phyloP scores from a whole-genome alignment of 2,797 vertebrate species.

The Anomalospiza imberbis region DNA sequence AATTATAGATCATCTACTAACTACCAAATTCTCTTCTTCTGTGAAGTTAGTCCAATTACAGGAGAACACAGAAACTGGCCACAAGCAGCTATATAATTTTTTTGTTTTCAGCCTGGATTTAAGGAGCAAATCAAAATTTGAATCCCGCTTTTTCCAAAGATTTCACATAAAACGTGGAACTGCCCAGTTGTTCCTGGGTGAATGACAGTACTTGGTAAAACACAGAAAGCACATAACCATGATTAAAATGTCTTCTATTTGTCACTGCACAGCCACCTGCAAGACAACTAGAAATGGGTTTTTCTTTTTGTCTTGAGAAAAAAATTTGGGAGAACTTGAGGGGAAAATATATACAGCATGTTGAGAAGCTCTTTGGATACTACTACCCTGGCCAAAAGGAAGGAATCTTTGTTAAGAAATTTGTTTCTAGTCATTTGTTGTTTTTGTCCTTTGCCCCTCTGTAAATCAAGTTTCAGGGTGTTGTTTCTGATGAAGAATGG shows the following conservation, averaged over 20 bases:
- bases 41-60: background rate
- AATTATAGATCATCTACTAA: background rate
- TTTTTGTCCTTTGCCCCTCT: background rate
- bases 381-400: background rate
- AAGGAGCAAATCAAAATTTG: background rate
- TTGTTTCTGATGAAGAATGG: background rate
- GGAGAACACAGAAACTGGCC: background rate
- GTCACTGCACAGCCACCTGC: background rate
- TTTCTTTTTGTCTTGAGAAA: background rate
- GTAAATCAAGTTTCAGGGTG: background rate
- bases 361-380: background rate
- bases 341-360: background rate
- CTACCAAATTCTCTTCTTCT: background rate
- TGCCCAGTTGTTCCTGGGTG: background rate
- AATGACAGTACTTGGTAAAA: background rate
- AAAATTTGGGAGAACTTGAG: background rate
- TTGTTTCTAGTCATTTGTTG: background rate
- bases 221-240: background rate
- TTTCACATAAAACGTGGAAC: background rate
- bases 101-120: background rate
- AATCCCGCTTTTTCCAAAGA: background rate
- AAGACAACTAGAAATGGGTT: background rate
- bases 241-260: background rate
- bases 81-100: background rate
- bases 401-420: background rate